A percentile compares a stretch with the other conserved stretches of the same genome.
phyloP scores from a whole-genome alignment of 2,888 invertebrate genomes.

The Uropetala carovei region DNA sequence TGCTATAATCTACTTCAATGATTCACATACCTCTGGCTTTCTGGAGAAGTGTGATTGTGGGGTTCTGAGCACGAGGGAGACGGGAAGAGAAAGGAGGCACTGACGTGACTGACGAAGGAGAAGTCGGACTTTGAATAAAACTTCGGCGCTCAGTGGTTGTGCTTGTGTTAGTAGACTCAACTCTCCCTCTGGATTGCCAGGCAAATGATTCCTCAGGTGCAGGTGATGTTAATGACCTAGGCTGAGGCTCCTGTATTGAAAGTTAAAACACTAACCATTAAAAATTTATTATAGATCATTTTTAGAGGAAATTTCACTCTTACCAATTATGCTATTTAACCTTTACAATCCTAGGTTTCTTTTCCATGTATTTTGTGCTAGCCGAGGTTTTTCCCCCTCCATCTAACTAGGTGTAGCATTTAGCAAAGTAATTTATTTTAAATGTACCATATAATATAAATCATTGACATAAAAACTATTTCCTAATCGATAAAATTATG shows the following conservation, averaged over 20 bases:
- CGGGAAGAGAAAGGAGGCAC: conserved; percentile 65
- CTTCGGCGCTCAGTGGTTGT: conserved; percentile 41
- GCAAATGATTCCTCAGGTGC: conserved; percentile 65
- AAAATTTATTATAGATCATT: not conserved
- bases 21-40: conserved; percentile 87
- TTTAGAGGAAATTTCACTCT: not conserved
- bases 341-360: too few species aligned
- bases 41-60: conserved; percentile 90
- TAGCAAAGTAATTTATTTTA: too few species aligned
- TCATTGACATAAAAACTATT: too few species aligned
- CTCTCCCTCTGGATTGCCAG: conserved; percentile 42
- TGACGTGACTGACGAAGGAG: conserved; percentile 64
- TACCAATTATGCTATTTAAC: too few species aligned
- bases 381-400: too few species aligned
- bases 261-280: not conserved
- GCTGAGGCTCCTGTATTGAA: conserved; percentile 5
- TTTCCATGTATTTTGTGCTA: too few species aligned
- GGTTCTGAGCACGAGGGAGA: conserved; percentile 89
- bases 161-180: conserved; percentile 53
- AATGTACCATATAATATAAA: too few species aligned
- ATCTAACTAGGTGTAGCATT: too few species aligned
- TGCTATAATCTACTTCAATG: too few species aligned
- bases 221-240: conserved; percentile 11
- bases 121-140: conserved; percentile 60
- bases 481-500: too few species aligned